Percentiles rank a stretch among this genome's conserved stretches.
These are phyloP conservation scores for Therioaphis trifolii DNA, from an alignment of 2,888 invertebrate genomes.

Conservation along the genomic window DNA sequence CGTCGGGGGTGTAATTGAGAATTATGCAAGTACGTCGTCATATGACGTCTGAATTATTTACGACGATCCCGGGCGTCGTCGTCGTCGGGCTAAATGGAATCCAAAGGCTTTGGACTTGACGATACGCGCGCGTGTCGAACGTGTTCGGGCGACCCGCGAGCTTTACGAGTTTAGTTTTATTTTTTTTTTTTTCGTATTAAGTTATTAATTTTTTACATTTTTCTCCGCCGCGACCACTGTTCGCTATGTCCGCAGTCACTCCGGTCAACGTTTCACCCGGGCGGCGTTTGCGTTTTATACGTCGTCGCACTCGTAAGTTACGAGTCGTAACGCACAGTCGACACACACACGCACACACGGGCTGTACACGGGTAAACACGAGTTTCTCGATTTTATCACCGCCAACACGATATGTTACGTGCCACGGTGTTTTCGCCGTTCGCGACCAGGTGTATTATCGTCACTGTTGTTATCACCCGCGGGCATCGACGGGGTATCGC, in stretches of 20 bases:
- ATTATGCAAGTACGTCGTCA: not conserved
- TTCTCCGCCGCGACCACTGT: no score
- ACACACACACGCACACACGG: no score
- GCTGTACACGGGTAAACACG: no score
- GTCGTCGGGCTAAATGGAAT: not conserved
- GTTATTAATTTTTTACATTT: no score
- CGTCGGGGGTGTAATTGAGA: not conserved
- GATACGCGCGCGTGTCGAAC: not conserved
- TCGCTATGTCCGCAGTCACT: not conserved
- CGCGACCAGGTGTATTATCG: not conserved
- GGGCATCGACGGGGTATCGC: no score
- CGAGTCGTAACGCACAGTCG: no score
- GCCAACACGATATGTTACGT: conserved; percentile 31
- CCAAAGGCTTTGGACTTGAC: not conserved
- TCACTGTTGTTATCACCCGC: no score
- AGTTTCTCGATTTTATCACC: conserved; percentile 10
- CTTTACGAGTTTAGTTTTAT: no score
- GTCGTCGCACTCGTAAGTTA: no score
- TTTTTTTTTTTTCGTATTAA: no score
- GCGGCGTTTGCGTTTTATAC: not conserved
- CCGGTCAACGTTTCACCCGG: not conserved
- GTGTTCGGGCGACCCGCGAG: no score
- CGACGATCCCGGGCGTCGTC: not conserved
- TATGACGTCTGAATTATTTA: not conserved
- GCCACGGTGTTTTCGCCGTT: not conserved